phyloP scores from a whole-genome alignment of 2,888 invertebrate species.

The Pachydiplax longipennis region DNA sequence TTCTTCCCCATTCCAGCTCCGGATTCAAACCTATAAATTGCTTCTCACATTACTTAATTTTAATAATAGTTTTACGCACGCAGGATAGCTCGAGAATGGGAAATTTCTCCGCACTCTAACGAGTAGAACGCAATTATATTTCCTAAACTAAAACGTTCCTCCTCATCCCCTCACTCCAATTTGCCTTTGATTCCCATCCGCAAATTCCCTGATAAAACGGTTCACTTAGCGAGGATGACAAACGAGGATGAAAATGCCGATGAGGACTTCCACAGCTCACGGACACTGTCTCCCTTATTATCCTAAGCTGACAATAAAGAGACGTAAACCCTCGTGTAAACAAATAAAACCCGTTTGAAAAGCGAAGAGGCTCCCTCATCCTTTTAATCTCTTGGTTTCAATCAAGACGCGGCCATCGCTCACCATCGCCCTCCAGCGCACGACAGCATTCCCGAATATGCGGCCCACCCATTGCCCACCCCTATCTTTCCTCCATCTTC shows the following conservation, averaged over 20 bases:
- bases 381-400: neutral
- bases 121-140: too few relatives aligned
- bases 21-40: too few relatives aligned
- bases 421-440: neutral
- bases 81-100: too few relatives aligned
- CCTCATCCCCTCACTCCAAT: too few relatives aligned
- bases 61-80: too few relatives aligned
- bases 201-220: neutral
- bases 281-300: conserved; percentile 1
- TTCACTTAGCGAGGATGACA: neutral
- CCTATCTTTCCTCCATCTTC: neutral
- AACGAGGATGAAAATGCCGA: neutral
- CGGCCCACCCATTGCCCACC: neutral
- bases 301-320: conserved; percentile 23
- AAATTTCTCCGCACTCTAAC: too few relatives aligned
- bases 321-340: conserved; percentile 39
- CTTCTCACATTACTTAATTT: too few relatives aligned
- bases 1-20: too few relatives aligned
- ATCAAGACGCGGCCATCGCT: neutral
- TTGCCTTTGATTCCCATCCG: neutral
- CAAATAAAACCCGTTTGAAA: neutral
- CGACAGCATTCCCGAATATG: neutral
- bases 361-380: neutral
- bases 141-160: too few relatives aligned
- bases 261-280: neutral